Conservation (phyloP, 2,113 vertebrate species). For the Heterochromis multidens region DNA sequence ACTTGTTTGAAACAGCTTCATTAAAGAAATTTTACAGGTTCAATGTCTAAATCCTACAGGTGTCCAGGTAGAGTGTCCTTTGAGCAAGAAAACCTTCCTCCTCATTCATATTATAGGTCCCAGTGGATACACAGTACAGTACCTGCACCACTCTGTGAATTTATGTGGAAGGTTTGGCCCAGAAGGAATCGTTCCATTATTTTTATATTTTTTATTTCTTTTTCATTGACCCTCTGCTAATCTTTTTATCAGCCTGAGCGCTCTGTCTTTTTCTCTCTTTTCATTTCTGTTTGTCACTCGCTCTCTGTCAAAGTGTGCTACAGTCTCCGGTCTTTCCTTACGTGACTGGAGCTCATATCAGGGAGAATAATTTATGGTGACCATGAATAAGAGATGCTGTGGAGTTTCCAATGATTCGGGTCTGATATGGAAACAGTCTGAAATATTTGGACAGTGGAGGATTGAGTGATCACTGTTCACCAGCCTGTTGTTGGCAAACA, state of each 20-base stretch:
- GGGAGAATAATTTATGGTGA: conserved; percentile 77
- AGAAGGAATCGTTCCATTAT: not conserved
- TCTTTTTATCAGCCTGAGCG: conserved; percentile 11
- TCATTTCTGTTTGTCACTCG: conserved; percentile 5
- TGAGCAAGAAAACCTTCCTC: not conserved
- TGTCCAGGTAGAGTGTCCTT: not conserved
- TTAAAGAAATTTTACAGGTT: not conserved
- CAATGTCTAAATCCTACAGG: not conserved
- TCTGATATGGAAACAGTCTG: conserved; percentile 75
- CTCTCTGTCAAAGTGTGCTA: conserved; percentile 40
- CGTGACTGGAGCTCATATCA: conserved; percentile 80
- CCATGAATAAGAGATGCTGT: conserved; percentile 77
- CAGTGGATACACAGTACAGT: not conserved
- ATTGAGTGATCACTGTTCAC: conserved; percentile 73
- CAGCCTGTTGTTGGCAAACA: conserved; percentile 70
- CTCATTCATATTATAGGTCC: not conserved
- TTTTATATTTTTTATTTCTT: not conserved
- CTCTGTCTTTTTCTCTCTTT: conserved; percentile 3
- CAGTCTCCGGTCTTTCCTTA: conserved; percentile 70
- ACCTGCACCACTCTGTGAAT: not conserved
- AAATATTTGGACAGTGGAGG: conserved; percentile 77
- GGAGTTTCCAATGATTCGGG: conserved; percentile 71
- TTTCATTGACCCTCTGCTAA: conserved; percentile 1
- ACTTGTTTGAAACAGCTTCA: not conserved
- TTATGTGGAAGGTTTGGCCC: not conserved